phyloP scores from a whole-genome alignment of 92 coral and sea anemone species.

The Pocillopora grandis region DNA sequence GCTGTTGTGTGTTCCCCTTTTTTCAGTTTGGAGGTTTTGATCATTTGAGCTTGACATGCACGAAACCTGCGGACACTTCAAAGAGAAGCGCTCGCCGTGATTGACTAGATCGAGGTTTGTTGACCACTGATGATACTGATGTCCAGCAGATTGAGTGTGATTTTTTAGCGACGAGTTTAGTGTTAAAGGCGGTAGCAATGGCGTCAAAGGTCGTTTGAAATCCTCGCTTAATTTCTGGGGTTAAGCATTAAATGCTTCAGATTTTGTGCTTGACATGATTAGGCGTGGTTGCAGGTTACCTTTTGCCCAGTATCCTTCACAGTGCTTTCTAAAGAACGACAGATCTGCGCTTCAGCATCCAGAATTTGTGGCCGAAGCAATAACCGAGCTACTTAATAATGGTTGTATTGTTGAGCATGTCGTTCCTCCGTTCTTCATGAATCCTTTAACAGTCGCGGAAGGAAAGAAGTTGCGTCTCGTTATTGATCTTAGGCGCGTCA shows the following conservation, averaged over 20 bases:
- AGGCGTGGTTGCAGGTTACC: not conserved
- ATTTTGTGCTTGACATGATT: conserved; percentile 37
- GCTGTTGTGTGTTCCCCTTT: too few species aligned
- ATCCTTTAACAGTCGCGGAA: conserved; percentile 65
- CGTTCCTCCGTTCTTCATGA: conserved; percentile 54
- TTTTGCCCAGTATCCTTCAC: conserved; percentile 19
- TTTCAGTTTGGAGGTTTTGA: too few species aligned
- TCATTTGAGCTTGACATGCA: too few species aligned
- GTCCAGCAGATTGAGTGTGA: too few species aligned
- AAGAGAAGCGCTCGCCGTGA: too few species aligned
- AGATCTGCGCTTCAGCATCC: conserved; percentile 38
- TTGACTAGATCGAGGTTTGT: too few species aligned
- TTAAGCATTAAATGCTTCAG: conserved; percentile 48
- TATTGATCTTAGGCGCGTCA: conserved; percentile 59
- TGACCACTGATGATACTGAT: too few species aligned
- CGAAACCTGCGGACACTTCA: too few species aligned
- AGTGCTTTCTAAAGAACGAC: conserved; percentile 46
- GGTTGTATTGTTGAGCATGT: conserved; percentile 51
- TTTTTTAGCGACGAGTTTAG: not conserved
- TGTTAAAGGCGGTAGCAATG: not conserved
- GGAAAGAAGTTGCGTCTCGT: conserved; percentile 66
- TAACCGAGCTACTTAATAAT: conserved; percentile 33
- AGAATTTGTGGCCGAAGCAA: conserved; percentile 40
- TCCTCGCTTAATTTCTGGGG: conserved; percentile 39
- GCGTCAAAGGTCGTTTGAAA: conserved; percentile 31